phyloP scores from a whole-genome alignment of 2,888 invertebrate species.

The Chrysolina haemoptera region DNA sequence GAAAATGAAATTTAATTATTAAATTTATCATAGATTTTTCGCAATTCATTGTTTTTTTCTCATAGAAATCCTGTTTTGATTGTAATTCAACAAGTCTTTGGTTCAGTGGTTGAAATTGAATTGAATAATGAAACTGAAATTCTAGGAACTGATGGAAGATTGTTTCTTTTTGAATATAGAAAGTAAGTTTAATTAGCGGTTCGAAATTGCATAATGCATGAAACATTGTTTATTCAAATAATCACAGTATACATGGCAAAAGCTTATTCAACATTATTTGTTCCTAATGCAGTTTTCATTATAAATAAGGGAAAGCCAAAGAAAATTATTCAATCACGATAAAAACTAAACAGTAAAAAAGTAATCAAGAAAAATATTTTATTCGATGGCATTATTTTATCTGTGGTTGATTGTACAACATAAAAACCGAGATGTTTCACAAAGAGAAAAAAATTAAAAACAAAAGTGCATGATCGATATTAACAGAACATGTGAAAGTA shows the following conservation, averaged over 20 bases:
- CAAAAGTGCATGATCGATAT: too few species aligned
- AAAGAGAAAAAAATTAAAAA: too few species aligned
- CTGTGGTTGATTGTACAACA: too few species aligned
- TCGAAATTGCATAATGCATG: neutral
- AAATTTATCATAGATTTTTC: neutral
- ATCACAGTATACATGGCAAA: neutral
- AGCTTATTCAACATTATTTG: neutral
- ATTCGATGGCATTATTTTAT: too few species aligned
- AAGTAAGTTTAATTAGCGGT: neutral
- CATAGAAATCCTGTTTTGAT: neutral
- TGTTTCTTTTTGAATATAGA: neutral
- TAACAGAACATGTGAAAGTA: too few species aligned
- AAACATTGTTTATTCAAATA: neutral
- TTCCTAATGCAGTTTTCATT: neutral
- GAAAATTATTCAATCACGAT: too few species aligned
- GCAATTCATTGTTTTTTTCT: neutral
- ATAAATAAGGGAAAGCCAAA: too few species aligned
- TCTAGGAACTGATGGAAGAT: neutral
- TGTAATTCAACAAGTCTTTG: neutral
- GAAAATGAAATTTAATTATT: neutral
- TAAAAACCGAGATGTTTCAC: too few species aligned
- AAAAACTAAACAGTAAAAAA: too few species aligned
- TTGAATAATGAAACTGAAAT: neutral
- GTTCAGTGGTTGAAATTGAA: neutral
- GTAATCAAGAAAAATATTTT: too few species aligned